phyloP scores from a whole-genome alignment of 2,113 vertebrate species.

The Paramormyrops kingsleyae region DNA sequence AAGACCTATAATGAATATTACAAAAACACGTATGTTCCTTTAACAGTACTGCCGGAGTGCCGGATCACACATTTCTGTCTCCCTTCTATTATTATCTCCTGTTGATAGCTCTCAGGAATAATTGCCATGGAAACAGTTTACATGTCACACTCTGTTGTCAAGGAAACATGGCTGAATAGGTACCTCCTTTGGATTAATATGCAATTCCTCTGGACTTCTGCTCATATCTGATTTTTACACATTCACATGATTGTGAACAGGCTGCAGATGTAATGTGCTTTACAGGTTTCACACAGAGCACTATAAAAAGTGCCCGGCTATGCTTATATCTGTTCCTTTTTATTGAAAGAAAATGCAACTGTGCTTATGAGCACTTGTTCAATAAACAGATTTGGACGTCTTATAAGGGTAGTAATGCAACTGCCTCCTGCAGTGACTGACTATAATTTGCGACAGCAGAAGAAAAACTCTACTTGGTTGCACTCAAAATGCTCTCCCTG shows the following conservation, averaged over 20 bases:
- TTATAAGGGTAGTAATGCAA: not conserved
- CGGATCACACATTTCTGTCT: not conserved
- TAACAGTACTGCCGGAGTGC: not conserved
- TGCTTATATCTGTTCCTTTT: not conserved
- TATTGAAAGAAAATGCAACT: not conserved
- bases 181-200: slow-evolving; percentile 29
- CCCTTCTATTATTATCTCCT: slow-evolving; percentile 43
- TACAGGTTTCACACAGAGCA: not conserved
- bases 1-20: not conserved
- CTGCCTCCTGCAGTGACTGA: not conserved
- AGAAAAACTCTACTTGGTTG: not conserved
- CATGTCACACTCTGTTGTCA: slow-evolving; percentile 56
- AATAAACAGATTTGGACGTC: not conserved
- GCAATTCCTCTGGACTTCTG: slow-evolving; percentile 19
- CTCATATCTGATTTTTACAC: not conserved
- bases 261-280: not conserved
- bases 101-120: slow-evolving; percentile 39
- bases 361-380: not conserved
- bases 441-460: not conserved
- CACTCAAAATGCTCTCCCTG: not conserved
- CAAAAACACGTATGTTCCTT: slow-evolving; percentile 14
- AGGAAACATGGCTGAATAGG: slow-evolving; percentile 52
- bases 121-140: slow-evolving; percentile 65
- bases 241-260: not conserved
- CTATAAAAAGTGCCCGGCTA: not conserved